phyloP scores from a whole-genome alignment of 1,140 invertebrate genomes.

The Phthorimaea operculella region DNA sequence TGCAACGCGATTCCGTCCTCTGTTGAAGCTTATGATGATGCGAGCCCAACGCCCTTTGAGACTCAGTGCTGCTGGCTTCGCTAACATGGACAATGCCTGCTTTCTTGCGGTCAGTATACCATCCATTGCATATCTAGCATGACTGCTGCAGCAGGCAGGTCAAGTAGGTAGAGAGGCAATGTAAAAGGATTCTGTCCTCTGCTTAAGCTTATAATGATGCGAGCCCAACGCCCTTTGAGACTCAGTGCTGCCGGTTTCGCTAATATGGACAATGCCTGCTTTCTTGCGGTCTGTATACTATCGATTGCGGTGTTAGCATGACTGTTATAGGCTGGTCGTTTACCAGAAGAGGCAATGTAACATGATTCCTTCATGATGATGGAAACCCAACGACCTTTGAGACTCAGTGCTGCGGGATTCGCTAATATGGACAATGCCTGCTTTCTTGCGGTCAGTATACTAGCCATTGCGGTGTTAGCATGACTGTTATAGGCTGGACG shows the following conservation, averaged over 20 bases:
- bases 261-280: conserved; percentile 53
- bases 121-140: too few relatives aligned
- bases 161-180: too few relatives aligned
- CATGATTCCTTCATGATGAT: conserved; percentile 38
- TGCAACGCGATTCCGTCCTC: conserved; percentile 24
- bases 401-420: conserved; percentile 47
- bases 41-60: conserved; percentile 44
- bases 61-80: conserved; percentile 48
- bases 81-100: conserved; percentile 52
- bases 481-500: too few relatives aligned
- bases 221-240: conserved; percentile 43
- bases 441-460: conserved; percentile 34
- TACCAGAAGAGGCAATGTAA: background rate
- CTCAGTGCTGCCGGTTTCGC: conserved; percentile 51
- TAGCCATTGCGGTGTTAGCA: too few relatives aligned
- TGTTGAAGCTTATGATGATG: conserved; percentile 40
- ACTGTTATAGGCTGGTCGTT: too few relatives aligned
- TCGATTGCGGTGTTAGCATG: too few relatives aligned
- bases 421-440: conserved; percentile 53
- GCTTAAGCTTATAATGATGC: conserved; percentile 47
- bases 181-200: conserved; percentile 23
- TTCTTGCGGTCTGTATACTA: conserved; percentile 34
- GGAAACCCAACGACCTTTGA: conserved; percentile 43
- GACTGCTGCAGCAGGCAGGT: too few relatives aligned
- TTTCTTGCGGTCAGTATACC: conserved; percentile 33